Percentiles rank a stretch among this genome's conserved stretches.
Conservation (phyloP, 1,140 invertebrate species). For the Maniola jurtina region DNA sequence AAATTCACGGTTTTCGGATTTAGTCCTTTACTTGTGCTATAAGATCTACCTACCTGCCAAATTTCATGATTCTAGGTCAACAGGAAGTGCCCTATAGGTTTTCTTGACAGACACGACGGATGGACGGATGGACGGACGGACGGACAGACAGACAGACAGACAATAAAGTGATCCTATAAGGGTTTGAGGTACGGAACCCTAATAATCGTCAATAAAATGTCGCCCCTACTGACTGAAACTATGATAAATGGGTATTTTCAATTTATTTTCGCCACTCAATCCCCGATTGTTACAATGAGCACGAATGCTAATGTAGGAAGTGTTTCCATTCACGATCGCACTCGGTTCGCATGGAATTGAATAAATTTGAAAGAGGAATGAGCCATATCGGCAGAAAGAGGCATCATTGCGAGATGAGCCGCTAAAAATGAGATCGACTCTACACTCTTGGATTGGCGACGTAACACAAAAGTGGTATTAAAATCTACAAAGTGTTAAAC, state of each 20-base stretch:
- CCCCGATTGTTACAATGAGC: conserved; percentile 18
- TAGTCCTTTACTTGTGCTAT: no score
- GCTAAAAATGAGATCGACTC: conserved; percentile 3
- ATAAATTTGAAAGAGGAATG: conserved; percentile 64
- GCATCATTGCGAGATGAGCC: conserved; percentile 2
- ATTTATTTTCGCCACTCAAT: conserved; percentile 7
- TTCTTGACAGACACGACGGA: no score
- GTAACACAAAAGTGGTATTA: background rate
- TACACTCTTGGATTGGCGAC: background rate
- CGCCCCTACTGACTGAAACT: no score
- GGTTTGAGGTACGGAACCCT: no score
- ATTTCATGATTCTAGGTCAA: no score
- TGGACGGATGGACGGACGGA: no score
- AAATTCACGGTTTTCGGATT: no score
- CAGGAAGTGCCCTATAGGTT: no score
- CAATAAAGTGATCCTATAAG: no score
- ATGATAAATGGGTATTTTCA: background rate
- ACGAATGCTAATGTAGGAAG: conserved; percentile 57
- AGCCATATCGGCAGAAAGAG: background rate
- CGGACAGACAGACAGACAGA: no score
- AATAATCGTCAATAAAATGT: no score
- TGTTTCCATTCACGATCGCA: conserved; percentile 55
- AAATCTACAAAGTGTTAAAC: background rate
- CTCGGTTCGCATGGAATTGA: conserved; percentile 54
- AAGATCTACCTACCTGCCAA: no score